Evolutionary conservation across 2,113 vertebrate species (phyloP).

Genomic region (Bothrops jararaca): DNA sequence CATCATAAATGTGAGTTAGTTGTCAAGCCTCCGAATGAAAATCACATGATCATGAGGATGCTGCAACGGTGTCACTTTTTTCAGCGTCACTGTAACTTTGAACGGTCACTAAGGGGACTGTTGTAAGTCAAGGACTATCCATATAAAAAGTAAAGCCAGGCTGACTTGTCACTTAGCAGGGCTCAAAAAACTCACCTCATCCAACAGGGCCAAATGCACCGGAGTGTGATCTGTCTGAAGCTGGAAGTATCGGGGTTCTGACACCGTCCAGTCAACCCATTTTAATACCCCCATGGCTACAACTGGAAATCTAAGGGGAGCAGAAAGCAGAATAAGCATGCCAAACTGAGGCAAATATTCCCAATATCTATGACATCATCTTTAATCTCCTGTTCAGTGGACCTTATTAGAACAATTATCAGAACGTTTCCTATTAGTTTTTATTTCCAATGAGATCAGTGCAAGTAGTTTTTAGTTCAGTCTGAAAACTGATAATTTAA

Average conservation of each 20-base stretch:
- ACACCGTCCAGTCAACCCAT: conserved; percentile 99
- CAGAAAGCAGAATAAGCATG: not conserved
- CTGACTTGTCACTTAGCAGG: not conserved
- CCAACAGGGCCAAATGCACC: conserved; percentile 89
- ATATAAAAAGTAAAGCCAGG: not conserved
- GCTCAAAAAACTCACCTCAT: conserved; percentile 77
- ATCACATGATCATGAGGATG: too few species aligned
- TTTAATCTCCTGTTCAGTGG: not conserved
- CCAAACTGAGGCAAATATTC: not conserved
- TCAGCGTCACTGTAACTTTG: too few species aligned
- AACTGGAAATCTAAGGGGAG: conserved; percentile 84
- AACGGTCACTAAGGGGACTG: too few species aligned
- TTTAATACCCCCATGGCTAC: conserved; percentile 97
- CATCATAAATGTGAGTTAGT: too few species aligned
- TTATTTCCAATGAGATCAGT: not conserved
- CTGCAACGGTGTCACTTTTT: too few species aligned
- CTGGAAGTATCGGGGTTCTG: conserved; percentile 95
- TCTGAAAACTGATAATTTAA: not conserved
- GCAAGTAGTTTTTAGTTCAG: not conserved
- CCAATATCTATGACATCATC: not conserved
- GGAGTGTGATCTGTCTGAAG: conserved; percentile 97
- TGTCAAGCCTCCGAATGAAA: too few species aligned
- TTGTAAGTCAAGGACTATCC: too few species aligned
- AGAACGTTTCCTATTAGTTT: not conserved
- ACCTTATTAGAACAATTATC: not conserved